Conservation (phyloP, 2,113 vertebrate species). For the Cariama cristata region DNA sequence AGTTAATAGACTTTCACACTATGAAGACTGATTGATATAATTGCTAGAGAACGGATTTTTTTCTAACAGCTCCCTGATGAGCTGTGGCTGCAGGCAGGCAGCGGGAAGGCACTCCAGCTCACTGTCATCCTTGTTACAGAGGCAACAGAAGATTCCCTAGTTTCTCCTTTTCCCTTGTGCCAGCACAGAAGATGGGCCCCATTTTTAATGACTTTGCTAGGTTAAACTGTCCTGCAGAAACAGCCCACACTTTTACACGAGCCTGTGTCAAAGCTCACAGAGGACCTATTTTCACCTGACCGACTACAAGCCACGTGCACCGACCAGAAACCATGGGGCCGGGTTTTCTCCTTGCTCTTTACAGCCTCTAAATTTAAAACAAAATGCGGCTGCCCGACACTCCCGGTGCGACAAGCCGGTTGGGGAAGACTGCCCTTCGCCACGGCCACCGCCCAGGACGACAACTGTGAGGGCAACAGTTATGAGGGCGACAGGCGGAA, state of each 20-base stretch:
- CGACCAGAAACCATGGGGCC: accelerated
- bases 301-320: accelerated
- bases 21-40: neutral
- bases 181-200: neutral
- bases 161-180: neutral
- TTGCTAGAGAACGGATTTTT: neutral
- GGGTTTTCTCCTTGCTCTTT: neutral
- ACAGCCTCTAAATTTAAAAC: neutral
- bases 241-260: neutral
- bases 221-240: neutral
- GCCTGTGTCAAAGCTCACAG: accelerated
- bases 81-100: neutral
- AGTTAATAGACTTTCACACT: neutral
- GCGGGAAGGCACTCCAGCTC: accelerated
- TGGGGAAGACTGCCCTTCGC: accelerated
- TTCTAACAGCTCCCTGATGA: accelerated
- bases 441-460: no score
- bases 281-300: neutral
- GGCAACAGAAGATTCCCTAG: neutral
- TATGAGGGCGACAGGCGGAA: neutral
- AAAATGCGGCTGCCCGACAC: accelerated
- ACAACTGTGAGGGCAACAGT: no score
- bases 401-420: accelerated
- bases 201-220: no score
- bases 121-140: accelerated